Evolutionary conservation across 53 echinoderm and acorn worm genomes (phyloP).

Genomic region (Henricia sp.): DNA sequence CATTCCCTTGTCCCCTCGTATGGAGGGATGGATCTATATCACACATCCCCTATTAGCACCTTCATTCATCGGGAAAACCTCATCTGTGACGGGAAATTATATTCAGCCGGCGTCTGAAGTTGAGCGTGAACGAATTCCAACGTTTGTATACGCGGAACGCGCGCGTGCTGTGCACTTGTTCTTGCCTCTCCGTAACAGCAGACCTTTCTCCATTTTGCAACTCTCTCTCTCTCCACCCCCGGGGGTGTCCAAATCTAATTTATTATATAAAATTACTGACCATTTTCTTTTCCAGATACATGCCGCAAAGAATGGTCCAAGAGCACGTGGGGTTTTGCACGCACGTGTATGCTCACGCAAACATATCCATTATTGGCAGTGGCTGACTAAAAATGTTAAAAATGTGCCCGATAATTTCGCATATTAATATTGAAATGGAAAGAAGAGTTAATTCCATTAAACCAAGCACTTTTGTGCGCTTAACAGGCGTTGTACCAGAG

Average conservation of each 20-base stretch:
- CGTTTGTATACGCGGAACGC: neutral
- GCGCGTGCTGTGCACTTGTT: neutral
- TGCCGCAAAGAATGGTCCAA: neutral
- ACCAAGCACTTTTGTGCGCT: too few relatives aligned
- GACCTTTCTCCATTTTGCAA: neutral
- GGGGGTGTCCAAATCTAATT: constrained; percentile 10
- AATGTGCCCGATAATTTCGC: too few relatives aligned
- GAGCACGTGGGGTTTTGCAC: too few relatives aligned
- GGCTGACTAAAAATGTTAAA: too few relatives aligned
- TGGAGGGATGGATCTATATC: constrained; percentile 31
- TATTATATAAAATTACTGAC: constrained; percentile 45
- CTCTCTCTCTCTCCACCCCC: constrained; percentile 4
- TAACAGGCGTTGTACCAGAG: too few relatives aligned
- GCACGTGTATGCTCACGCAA: too few relatives aligned
- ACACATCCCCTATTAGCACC: constrained; percentile 26
- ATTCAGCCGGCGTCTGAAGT: constrained; percentile 38
- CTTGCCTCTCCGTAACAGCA: too few relatives aligned
- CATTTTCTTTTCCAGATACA: constrained; percentile 3
- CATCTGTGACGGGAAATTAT: constrained; percentile 60
- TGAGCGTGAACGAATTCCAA: constrained; percentile 36
- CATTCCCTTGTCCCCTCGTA: neutral
- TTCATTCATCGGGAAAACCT: constrained; percentile 16
- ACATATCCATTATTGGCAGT: too few relatives aligned
- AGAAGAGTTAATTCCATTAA: too few relatives aligned
- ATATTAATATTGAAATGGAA: too few relatives aligned